Base-by-base conservation (phyloP, 2,113 vertebrate genomes). In the Cisticola juncidis region DNA sequence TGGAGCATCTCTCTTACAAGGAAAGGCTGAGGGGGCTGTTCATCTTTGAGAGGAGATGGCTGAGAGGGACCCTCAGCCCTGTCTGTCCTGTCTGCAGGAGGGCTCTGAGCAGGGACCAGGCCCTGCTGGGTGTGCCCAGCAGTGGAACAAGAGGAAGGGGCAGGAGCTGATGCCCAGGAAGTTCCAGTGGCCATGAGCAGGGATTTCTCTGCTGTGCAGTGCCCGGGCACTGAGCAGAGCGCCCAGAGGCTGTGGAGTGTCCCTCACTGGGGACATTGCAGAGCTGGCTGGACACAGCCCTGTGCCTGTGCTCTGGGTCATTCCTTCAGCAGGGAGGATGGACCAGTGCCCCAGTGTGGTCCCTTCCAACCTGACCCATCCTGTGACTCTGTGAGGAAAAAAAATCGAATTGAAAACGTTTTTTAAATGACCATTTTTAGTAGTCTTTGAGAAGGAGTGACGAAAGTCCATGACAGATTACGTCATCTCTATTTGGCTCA, bases 321-420 rank as follows among this genome's bases (percentile, higher is more conserved):
- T 5, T 12, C 15, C 24, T 3, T 9, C 29, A 71, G 48, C 20
- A 40, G 56, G 23, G 35, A n/a, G 11, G 7, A 4, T 11, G 65
- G 16, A 40, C 24, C 16, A 14, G 0, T 29, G 24, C n/a, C 12
- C 12, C 40, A 24, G 40, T 40, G 0, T 3, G 47, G 10, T 40
- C 10, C 40, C 4, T 71, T 56, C 48, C 11, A 62, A 14, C 40
- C 35, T 42, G 24, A 21, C 11, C 10, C 21, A 35, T 21, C 1
- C 25, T 42, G 25, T 22, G 25, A 25, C 1, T 24, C 28, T n/a
- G 24, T 21, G 28, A 5, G 11, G 9, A 1, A 38, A 40, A 20
- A 29, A 21, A 29, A 16, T 3, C 9, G 8, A 45, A 22, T 2
- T 12, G 3, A 29, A 42, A 5, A 5, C 35, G 12, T 7, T 45